Conservation (phyloP, 2,113 vertebrate species). For the Chaetura pelagica region DNA sequence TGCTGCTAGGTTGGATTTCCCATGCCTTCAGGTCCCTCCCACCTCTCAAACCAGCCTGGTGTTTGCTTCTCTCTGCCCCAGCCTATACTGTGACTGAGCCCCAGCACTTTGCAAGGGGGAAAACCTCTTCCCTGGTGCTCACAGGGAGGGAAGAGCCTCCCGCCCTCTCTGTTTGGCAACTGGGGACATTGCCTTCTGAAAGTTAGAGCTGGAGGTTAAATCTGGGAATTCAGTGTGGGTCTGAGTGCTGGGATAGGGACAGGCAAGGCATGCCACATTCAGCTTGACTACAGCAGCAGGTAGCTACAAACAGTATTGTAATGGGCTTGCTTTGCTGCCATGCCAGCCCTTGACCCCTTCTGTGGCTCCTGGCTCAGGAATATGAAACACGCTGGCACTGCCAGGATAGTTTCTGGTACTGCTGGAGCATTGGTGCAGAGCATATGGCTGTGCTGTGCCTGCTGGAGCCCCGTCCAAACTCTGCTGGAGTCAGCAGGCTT, state of each 20-base stretch:
- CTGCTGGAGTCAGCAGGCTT: neutral
- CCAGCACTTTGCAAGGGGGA: neutral
- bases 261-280: rapidly evolving
- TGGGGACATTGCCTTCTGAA: neutral
- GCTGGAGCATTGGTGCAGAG: neutral
- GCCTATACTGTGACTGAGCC: neutral
- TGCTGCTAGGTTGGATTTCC: neutral
- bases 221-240: neutral
- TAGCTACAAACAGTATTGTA: neutral
- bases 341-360: neutral
- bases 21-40: neutral
- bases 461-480: neutral
- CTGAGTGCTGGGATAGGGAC: neutral
- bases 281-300: rapidly evolving
- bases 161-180: neutral
- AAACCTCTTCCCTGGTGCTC: neutral
- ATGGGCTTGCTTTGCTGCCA: neutral
- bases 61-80: neutral
- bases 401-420: neutral
- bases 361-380: neutral
- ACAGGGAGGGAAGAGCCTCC: neutral
- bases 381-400: neutral
- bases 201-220: neutral
- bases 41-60: neutral
- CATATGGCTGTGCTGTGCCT: neutral